Evolutionary conservation across 2,797 vertebrate species (phyloP).

Genomic region (Squalus acanthias): DNA sequence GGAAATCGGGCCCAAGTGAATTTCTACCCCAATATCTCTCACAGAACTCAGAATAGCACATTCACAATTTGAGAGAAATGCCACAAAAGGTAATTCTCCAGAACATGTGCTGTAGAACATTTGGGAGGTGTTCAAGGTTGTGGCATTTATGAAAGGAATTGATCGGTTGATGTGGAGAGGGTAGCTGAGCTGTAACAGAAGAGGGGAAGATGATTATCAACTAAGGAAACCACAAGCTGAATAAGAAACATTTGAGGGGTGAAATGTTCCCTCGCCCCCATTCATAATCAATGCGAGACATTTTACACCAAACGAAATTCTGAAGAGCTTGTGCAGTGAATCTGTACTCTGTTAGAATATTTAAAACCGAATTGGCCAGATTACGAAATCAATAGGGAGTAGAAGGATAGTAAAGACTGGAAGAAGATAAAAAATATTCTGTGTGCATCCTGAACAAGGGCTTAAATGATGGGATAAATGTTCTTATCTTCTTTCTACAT

Average conservation of each 20-base stretch:
- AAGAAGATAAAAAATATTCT: neutral
- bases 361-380: neutral
- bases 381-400: neutral
- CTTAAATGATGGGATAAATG: too few relatives aligned
- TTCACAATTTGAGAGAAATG: neutral
- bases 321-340: neutral
- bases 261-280: neutral
- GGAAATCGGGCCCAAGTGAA: neutral
- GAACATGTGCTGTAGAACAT: neutral
- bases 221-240: neutral
- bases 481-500: neutral
- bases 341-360: neutral
- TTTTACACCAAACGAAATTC: neutral
- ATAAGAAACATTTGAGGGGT: neutral
- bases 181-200: neutral
- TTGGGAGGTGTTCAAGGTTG: neutral
- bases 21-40: neutral
- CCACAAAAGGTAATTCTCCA: neutral
- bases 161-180: neutral
- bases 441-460: neutral
- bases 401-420: neutral
- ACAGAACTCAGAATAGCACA: neutral
- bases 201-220: neutral
- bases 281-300: neutral
- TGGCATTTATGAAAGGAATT: neutral